These are phyloP conservation scores for Leptopilina boulardi DNA, from an alignment of 1,140 invertebrate species.

Conservation along the genomic window DNA sequence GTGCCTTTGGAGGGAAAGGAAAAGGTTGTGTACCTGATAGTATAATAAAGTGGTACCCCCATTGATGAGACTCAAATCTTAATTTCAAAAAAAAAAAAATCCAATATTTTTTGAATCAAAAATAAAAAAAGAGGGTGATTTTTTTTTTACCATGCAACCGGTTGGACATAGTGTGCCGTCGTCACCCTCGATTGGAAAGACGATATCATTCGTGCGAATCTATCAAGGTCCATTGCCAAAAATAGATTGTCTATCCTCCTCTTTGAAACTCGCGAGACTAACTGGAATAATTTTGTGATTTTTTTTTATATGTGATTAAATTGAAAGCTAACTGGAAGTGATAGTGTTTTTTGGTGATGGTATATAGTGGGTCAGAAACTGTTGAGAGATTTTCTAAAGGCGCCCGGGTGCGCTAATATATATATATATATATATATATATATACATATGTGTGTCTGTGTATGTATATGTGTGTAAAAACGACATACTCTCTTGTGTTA, in stretches of 20 bases:
- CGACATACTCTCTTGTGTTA: not conserved
- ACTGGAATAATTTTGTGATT: too few species aligned
- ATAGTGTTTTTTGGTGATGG: not conserved
- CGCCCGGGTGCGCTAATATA: too few species aligned
- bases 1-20: slow-evolving; percentile 23
- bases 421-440: too few species aligned
- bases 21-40: slow-evolving; percentile 1
- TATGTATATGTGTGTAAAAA: not conserved
- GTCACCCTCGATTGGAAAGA: not conserved
- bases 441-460: not conserved
- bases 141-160: slow-evolving; percentile 3
- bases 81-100: not conserved
- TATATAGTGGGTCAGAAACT: not conserved
- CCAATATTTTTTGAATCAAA: not conserved
- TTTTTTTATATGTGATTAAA: not conserved
- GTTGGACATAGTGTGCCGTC: not conserved
- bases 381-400: too few species aligned
- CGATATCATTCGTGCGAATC: slow-evolving; percentile 7
- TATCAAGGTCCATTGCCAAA: slow-evolving; percentile 11
- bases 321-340: not conserved
- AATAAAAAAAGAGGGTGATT: too few species aligned
- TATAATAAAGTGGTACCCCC: not conserved
- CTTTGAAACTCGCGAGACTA: not conserved
- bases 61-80: not conserved
- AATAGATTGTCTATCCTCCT: not conserved